These are phyloP conservation scores for Aplysina aerophoba DNA, from an alignment of 37 sponge, comb jelly and placozoan species.

Conservation along the genomic window DNA sequence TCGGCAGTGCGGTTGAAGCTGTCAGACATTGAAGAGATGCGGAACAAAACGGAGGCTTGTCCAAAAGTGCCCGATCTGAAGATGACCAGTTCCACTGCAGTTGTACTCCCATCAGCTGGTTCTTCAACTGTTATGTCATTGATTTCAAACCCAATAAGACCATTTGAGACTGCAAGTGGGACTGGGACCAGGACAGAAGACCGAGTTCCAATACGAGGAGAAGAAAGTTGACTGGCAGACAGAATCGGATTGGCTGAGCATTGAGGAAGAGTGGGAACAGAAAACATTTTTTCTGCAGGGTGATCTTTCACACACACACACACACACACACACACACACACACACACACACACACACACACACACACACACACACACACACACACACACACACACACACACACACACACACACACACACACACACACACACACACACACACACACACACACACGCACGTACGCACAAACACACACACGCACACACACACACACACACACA, in stretches of 20 bases:
- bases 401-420: neutral
- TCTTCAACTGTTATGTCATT: neutral
- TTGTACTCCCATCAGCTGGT: slow-evolving; percentile 4
- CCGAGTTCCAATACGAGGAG: slow-evolving; percentile 66
- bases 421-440: neutral
- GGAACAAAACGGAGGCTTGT: slow-evolving; percentile 66
- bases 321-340: neutral
- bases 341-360: neutral
- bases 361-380: neutral
- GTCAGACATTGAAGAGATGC: slow-evolving; percentile 1
- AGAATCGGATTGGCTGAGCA: slow-evolving; percentile 48
- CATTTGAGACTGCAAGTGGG: slow-evolving; percentile 61
- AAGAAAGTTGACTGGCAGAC: slow-evolving; percentile 23
- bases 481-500: neutral
- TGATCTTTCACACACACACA: neutral
- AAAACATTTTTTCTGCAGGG: neutral
- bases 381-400: too few species aligned
- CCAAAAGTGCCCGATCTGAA: slow-evolving; percentile 74
- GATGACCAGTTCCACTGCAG: slow-evolving; percentile 47
- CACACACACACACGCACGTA: neutral
- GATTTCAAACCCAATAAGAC: slow-evolving; percentile 65
- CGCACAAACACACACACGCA: too few species aligned
- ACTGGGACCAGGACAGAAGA: slow-evolving; percentile 46
- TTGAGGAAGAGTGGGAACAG: too few species aligned
- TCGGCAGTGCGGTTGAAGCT: slow-evolving; percentile 24